Evolutionary conservation across 2,888 invertebrate species (phyloP).

Genomic region (Dusona sp.): DNA sequence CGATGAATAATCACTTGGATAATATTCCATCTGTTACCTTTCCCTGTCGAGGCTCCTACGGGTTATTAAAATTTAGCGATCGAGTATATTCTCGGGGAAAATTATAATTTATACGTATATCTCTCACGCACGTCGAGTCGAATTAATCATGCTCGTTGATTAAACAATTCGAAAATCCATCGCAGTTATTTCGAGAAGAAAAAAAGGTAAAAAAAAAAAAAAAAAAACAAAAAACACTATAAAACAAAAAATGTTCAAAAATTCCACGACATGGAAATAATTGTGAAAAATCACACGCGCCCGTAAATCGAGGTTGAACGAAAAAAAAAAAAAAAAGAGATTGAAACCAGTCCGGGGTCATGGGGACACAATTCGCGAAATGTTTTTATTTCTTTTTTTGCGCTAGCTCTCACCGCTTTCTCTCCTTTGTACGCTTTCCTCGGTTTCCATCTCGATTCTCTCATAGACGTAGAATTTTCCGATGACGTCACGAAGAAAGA

Average conservation of each 20-base stretch:
- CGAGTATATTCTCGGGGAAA: constrained; percentile 8
- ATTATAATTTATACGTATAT: constrained; percentile 36
- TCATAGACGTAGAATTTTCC: constrained; percentile 47
- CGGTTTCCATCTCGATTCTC: constrained; percentile 50
- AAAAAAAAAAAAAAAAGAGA: constrained; percentile 8
- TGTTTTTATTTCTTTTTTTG: constrained; percentile 18
- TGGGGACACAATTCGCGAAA: constrained; percentile 51
- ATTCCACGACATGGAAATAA: background rate
- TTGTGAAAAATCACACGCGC: background rate
- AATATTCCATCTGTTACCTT: constrained; percentile 45
- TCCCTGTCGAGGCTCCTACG: background rate
- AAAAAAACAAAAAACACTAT: background rate
- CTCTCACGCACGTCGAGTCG: constrained; percentile 12
- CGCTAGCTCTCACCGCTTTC: constrained; percentile 35
- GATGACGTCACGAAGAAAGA: constrained; percentile 65
- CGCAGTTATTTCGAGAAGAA: background rate
- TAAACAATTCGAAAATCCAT: constrained; percentile 16
- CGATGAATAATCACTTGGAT: constrained; percentile 61
- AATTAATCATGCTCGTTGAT: constrained; percentile 19
- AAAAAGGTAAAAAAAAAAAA: background rate
- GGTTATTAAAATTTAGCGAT: constrained; percentile 56
- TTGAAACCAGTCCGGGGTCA: constrained; percentile 52
- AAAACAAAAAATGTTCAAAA: background rate
- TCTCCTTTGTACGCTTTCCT: constrained; percentile 45
- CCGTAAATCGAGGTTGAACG: constrained; percentile 27